Conservation (phyloP, 2,888 invertebrate genomes). For the Agelastica alni region DNA sequence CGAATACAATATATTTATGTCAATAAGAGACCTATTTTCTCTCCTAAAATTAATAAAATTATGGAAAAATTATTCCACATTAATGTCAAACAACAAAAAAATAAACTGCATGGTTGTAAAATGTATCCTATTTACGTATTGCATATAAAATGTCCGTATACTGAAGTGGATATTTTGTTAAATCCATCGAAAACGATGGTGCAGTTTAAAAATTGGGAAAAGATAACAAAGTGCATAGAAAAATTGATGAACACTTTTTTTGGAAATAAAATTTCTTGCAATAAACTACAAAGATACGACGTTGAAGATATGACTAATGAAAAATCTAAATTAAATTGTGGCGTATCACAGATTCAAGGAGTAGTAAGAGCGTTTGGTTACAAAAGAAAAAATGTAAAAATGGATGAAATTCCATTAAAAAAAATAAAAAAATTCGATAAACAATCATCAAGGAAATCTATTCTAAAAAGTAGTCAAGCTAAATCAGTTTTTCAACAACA, state of each 20-base stretch:
- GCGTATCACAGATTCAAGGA: slow-evolving; percentile 51
- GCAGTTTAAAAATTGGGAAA: slow-evolving; percentile 61
- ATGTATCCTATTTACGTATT: slow-evolving; percentile 60
- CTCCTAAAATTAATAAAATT: slow-evolving; percentile 59
- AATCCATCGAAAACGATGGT: slow-evolving; percentile 59
- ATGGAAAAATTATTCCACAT: slow-evolving; percentile 52
- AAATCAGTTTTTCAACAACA: slow-evolving; percentile 3
- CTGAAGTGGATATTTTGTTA: slow-evolving; percentile 58
- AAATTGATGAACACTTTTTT: slow-evolving; percentile 48
- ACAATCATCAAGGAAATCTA: too few species aligned
- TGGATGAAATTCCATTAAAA: slow-evolving; percentile 1
- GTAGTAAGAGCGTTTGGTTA: slow-evolving; percentile 56
- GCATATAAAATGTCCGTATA: slow-evolving; percentile 60
- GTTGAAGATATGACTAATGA: too few species aligned
- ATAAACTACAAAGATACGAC: too few species aligned
- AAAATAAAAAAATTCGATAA: slow-evolving; percentile 6
- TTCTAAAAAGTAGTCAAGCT: not conserved
- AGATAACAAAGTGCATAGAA: slow-evolving; percentile 54
- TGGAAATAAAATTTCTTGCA: too few species aligned
- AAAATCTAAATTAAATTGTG: slow-evolving; percentile 43
- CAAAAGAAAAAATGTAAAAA: slow-evolving; percentile 51
- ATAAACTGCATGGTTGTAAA: too few species aligned
- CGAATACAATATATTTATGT: slow-evolving; percentile 67
- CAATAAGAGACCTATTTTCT: slow-evolving; percentile 64
- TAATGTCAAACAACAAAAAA: slow-evolving; percentile 23